These are phyloP conservation scores for Autographa gamma DNA, from an alignment of 2,888 invertebrate species.

Conservation along the genomic window DNA sequence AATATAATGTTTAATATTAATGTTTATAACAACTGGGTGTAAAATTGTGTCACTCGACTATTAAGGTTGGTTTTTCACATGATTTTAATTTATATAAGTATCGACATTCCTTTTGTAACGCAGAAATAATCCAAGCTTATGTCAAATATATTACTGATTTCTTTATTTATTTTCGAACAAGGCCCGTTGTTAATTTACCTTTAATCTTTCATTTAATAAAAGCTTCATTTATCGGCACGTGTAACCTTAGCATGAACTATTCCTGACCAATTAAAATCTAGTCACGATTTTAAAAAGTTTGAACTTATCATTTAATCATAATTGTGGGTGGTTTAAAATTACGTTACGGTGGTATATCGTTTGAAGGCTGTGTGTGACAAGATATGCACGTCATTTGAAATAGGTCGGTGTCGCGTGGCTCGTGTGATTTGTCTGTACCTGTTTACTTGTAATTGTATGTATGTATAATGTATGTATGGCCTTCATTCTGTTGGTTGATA, in stretches of 20 bases:
- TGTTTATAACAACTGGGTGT: too few species aligned
- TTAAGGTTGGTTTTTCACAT: too few species aligned
- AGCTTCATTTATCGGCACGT: background rate
- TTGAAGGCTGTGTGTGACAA: constrained; percentile 62
- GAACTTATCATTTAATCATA: constrained; percentile 16
- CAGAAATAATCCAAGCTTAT: too few species aligned
- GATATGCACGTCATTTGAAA: constrained; percentile 64
- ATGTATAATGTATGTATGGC: constrained; percentile 30
- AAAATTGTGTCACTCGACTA: too few species aligned
- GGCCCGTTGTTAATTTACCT: too few species aligned
- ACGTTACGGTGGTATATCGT: constrained; percentile 29
- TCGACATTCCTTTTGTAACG: too few species aligned
- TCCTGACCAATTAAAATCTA: background rate
- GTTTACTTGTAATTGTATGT: constrained; percentile 51
- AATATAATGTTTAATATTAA: too few species aligned
- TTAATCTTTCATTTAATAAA: too few species aligned
- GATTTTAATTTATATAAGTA: too few species aligned
- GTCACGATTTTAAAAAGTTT: constrained; percentile 9
- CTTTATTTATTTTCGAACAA: too few species aligned
- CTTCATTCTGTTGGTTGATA: constrained; percentile 35
- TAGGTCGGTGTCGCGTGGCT: constrained; percentile 53
- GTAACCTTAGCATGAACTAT: background rate
- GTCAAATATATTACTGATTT: too few species aligned
- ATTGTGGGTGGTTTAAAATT: constrained; percentile 34
- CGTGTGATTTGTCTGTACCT: constrained; percentile 41